These are phyloP conservation scores for Yponomeuta evonymella DNA, from an alignment of 2,888 invertebrate species.

Conservation along the genomic window DNA sequence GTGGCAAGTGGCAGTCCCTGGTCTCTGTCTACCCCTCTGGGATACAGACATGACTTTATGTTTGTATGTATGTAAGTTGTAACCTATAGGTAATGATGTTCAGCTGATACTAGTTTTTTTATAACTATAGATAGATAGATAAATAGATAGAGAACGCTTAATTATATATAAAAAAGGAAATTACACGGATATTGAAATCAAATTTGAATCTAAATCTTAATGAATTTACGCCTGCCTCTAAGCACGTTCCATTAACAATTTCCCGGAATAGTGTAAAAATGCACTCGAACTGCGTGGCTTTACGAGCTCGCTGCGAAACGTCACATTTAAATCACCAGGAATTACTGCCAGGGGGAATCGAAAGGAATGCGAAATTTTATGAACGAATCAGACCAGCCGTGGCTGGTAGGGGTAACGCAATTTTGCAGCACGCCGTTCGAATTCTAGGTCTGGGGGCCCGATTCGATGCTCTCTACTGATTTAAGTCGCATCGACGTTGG, in stretches of 20 bases:
- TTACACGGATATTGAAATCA: no score
- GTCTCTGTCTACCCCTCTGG: no score
- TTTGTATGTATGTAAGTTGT: no score
- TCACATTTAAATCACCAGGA: background rate
- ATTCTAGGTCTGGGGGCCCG: background rate
- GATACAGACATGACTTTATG: no score
- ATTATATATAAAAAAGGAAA: no score
- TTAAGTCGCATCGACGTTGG: no score
- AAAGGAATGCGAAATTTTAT: background rate
- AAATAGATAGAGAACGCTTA: no score
- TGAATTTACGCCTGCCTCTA: background rate
- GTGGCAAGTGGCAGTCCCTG: no score
- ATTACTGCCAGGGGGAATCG: background rate
- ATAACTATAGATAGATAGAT: no score
- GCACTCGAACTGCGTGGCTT: background rate
- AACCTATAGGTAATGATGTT: no score
- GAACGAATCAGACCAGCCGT: background rate
- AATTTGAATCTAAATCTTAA: no score
- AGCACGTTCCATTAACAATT: background rate
- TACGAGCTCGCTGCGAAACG: background rate
- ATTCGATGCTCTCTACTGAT: background rate
- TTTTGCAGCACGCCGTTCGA: conserved; percentile 5
- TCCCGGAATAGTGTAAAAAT: background rate
- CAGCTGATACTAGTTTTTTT: no score
- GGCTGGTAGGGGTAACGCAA: conserved; percentile 1